These are phyloP conservation scores for Drosophila mulleri DNA, from an alignment of 2,888 invertebrate species.

Conservation along the genomic window DNA sequence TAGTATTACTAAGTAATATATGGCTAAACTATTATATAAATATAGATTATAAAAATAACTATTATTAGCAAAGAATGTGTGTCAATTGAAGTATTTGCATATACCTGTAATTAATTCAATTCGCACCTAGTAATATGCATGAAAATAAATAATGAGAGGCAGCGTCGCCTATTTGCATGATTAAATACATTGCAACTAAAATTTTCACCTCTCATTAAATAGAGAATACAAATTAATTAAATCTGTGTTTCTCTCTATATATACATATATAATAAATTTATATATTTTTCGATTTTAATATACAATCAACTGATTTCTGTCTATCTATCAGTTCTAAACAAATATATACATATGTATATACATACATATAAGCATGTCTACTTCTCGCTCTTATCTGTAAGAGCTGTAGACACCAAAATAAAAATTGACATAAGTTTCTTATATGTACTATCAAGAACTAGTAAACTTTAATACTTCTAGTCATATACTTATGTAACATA, in stretches of 20 bases:
- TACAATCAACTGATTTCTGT: slow-evolving; percentile 4
- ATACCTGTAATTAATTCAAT: background rate
- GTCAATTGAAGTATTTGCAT: background rate
- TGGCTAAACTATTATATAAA: background rate
- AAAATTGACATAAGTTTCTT: slow-evolving; percentile 7
- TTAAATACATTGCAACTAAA: slow-evolving; percentile 2
- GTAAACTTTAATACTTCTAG: background rate
- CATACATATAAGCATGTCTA: background rate
- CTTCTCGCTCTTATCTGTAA: slow-evolving; percentile 10
- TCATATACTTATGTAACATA: slow-evolving; percentile 5
- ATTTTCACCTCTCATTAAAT: background rate
- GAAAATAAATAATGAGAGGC: background rate
- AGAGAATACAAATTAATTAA: background rate
- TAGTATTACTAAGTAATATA: background rate
- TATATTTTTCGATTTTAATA: slow-evolving; percentile 3
- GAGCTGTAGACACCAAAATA: slow-evolving; percentile 6
- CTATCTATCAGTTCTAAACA: slow-evolving; percentile 7
- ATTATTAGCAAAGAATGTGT: background rate
- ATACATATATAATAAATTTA: background rate
- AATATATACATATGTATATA: background rate
- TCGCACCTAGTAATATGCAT: background rate
- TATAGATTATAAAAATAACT: background rate
- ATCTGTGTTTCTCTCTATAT: background rate
- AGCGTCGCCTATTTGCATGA: background rate
- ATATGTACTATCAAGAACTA: background rate